phyloP scores from a whole-genome alignment of 2,113 vertebrate genomes.

The Daboia siamensis region DNA sequence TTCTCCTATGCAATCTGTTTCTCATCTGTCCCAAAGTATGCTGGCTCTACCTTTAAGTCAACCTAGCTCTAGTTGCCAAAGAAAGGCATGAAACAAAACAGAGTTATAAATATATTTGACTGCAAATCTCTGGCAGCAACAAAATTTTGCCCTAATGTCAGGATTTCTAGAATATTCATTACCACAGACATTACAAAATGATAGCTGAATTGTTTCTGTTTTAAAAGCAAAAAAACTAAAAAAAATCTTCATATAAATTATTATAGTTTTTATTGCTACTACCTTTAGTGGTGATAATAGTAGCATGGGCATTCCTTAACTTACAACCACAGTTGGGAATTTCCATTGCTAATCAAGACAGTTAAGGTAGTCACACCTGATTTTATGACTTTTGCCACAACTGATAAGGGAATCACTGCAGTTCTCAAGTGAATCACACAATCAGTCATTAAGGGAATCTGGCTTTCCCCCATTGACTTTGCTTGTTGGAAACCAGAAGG shows the following conservation, averaged over 20 bases:
- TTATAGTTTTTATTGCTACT: background rate
- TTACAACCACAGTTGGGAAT: too few relatives aligned
- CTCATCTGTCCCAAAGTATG: constrained; percentile 59
- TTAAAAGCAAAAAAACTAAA: background rate
- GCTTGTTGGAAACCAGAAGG: too few relatives aligned
- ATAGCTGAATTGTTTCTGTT: constrained; percentile 15
- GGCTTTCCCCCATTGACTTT: background rate
- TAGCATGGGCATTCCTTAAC: background rate
- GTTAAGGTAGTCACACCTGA: background rate
- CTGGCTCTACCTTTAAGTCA: constrained; percentile 64
- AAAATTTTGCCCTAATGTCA: constrained; percentile 57
- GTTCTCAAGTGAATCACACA: background rate
- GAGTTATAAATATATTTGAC: constrained; percentile 60
- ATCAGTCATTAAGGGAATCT: background rate
- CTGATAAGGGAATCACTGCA: background rate
- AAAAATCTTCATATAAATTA: background rate
- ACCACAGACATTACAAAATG: constrained; percentile 1
- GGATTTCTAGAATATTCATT: background rate
- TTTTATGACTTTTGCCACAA: background rate
- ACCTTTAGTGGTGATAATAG: background rate
- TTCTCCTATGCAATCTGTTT: constrained; percentile 56
- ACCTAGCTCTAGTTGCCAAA: constrained; percentile 62
- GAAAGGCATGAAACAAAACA: constrained; percentile 11
- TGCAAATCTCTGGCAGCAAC: constrained; percentile 57
- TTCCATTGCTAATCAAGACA: too few relatives aligned